Percentiles rank a stretch among this genome's conserved stretches.
Evolutionary conservation across 2,888 invertebrate species (phyloP).

Genomic region (Synanthedon tipuliformis): DNA sequence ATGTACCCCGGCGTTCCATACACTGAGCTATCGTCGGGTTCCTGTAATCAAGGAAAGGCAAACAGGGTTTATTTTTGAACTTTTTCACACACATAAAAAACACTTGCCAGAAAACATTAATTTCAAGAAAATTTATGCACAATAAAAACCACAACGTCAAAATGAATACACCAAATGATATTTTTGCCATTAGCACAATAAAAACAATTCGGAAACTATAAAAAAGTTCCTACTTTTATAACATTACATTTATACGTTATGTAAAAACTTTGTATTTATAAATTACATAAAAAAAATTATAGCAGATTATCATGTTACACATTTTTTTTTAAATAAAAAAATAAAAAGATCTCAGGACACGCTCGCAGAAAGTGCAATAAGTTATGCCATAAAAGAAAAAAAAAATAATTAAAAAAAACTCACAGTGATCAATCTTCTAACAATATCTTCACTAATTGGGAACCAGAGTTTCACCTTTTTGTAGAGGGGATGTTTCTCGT

Average conservation of each 20-base stretch:
- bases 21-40: constrained; percentile 75
- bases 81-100: constrained; percentile 12
- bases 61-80: background rate
- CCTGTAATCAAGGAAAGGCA: constrained; percentile 38
- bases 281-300: no score
- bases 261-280: no score
- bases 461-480: constrained; percentile 88
- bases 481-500: constrained; percentile 91
- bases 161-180: background rate
- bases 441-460: constrained; percentile 82
- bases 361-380: no score
- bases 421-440: constrained; percentile 74
- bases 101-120: constrained; percentile 1
- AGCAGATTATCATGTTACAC: no score
- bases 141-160: background rate
- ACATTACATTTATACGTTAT: no score
- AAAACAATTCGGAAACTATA: no score
- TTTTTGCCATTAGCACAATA: background rate
- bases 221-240: no score
- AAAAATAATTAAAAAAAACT: constrained; percentile 23
- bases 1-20: constrained; percentile 83
- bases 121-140: no score
- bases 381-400: no score
- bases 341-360: no score
- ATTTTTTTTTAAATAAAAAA: no score